Evolutionary conservation across 2,888 invertebrate species (phyloP).

Genomic region (Drosophila birchii): DNA sequence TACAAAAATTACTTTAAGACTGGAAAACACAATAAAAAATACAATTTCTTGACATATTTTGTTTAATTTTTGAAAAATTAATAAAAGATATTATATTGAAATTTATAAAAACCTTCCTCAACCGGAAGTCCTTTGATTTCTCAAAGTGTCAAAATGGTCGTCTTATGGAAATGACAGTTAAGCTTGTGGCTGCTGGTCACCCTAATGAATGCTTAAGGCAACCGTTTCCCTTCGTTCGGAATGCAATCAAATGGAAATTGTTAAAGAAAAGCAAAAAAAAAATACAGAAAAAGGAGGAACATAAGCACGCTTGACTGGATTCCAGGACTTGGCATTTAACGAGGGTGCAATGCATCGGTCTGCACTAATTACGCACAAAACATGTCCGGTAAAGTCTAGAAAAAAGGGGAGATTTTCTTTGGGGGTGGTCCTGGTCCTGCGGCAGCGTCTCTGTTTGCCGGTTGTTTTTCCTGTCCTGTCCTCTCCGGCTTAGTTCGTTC

Average conservation of each 20-base stretch:
- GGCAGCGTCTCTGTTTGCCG: slow-evolving; percentile 18
- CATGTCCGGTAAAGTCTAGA: slow-evolving; percentile 46
- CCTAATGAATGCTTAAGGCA: slow-evolving; percentile 60
- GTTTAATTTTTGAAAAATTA: too few species aligned
- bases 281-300: slow-evolving; percentile 42
- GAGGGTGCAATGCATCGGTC: slow-evolving; percentile 31
- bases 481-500: background rate
- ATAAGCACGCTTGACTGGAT: slow-evolving; percentile 55
- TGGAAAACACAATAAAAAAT: too few species aligned
- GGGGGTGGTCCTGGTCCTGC: slow-evolving; percentile 8
- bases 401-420: slow-evolving; percentile 24
- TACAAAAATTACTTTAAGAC: background rate
- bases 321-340: slow-evolving; percentile 19
- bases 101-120: background rate
- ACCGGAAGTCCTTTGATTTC: background rate
- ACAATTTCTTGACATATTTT: too few species aligned
- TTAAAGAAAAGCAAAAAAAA: slow-evolving; percentile 60
- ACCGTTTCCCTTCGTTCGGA: slow-evolving; percentile 34
- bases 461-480: slow-evolving; percentile 12
- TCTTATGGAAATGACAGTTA: slow-evolving; percentile 77
- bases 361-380: slow-evolving; percentile 75
- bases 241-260: slow-evolving; percentile 79
- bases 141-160: slow-evolving; percentile 26
- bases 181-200: slow-evolving; percentile 64
- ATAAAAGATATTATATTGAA: too few species aligned